Conservation (phyloP, 2,113 vertebrate genomes). For the Serinus canaria region DNA sequence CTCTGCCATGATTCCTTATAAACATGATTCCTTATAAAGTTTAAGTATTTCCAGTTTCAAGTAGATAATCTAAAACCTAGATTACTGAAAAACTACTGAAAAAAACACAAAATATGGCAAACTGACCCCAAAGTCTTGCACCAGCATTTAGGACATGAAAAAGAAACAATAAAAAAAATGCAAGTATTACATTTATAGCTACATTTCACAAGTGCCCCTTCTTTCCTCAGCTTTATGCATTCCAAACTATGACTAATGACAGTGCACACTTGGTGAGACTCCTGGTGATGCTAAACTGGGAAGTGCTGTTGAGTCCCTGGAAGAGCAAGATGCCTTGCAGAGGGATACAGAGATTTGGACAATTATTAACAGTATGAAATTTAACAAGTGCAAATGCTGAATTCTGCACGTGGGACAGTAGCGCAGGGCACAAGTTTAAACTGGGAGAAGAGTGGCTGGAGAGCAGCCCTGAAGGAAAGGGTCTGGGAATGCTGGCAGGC, state of each 20-base stretch:
- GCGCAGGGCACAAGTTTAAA: fast-evolving
- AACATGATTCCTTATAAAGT: neutral
- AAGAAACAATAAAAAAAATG: neutral
- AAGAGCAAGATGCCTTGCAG: neutral
- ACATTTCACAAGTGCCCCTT: neutral
- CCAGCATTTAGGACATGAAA: neutral
- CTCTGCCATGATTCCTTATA: neutral
- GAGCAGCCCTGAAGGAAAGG: neutral
- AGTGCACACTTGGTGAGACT: neutral
- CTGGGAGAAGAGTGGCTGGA: neutral
- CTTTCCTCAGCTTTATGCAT: neutral
- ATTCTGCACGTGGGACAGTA: neutral
- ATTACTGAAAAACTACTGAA: neutral
- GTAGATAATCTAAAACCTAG: neutral
- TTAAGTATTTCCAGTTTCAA: neutral
- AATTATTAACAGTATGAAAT: neutral
- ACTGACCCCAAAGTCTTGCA: neutral
- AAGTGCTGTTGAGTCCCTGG: neutral
- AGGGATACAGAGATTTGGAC: neutral
- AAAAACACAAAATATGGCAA: neutral
- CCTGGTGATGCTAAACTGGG: neutral
- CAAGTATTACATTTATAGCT: neutral
- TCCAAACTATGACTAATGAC: neutral
- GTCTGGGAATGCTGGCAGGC: too few relatives aligned
- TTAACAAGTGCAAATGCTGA: neutral